Percentiles rank a stretch among this genome's conserved stretches.
Evolutionary conservation across 1,140 invertebrate species (phyloP).

Genomic region (Caenorhabditis inopinata): DNA sequence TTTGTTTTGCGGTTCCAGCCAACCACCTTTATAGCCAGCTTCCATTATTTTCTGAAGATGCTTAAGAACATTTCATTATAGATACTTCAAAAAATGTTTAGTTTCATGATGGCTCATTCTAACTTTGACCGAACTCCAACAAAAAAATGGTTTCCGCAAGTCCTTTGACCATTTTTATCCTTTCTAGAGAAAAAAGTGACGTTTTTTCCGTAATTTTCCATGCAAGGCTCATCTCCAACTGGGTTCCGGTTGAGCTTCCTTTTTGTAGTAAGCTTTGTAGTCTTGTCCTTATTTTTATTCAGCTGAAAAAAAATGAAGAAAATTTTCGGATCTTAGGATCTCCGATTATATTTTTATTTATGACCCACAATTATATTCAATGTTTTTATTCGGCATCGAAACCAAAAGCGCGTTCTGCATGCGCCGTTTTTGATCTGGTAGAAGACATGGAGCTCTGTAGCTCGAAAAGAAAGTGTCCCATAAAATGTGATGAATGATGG

Average conservation of each 20-base stretch:
- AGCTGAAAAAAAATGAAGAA: too few relatives aligned
- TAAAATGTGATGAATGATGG: not conserved
- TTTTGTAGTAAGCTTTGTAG: not conserved
- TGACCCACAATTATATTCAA: not conserved
- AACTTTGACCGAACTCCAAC: too few relatives aligned
- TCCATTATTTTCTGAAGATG: too few relatives aligned
- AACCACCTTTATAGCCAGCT: too few relatives aligned
- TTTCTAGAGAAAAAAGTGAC: not conserved
- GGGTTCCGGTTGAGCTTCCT: constrained; percentile 2
- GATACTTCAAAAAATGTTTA: too few relatives aligned
- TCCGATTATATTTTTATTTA: constrained; percentile 20
- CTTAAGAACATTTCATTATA: too few relatives aligned
- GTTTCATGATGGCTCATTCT: too few relatives aligned
- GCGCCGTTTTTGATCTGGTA: not conserved
- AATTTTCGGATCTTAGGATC: too few relatives aligned
- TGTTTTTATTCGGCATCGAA: not conserved
- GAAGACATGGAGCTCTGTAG: not conserved
- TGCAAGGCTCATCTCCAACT: not conserved
- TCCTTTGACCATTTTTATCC: not conserved
- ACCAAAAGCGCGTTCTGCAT: too few relatives aligned
- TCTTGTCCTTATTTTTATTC: not conserved
- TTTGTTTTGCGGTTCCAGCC: too few relatives aligned
- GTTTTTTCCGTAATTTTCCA: not conserved
- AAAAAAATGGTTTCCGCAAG: too few relatives aligned
- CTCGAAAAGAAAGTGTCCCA: not conserved